Evolutionary conservation across 2,113 vertebrate genomes (phyloP), one percentile per base, ranked within the genome.

Genomic region (Epinephelus lanceolatus): DNA sequence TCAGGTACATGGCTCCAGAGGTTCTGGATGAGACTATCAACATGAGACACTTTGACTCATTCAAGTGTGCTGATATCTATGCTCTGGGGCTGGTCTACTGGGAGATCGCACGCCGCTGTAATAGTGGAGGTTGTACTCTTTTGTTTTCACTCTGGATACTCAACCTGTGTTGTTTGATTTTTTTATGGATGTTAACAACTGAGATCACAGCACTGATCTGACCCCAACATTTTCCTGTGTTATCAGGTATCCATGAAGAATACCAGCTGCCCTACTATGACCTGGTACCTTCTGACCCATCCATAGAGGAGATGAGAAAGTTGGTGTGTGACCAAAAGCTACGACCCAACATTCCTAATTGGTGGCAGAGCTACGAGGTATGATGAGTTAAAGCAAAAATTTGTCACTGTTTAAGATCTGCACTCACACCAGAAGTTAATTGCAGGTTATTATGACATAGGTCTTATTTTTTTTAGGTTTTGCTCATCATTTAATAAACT

Each of bases 351-450:
- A 96, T 99, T 89, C 97, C 98, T 0, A 99, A 99, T 82, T 98
- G 97, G 97, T 99, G 98, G 98, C 98, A 99, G 89, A 98, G 97
- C 92, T 97, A 98, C 0, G 98, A 99, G 97, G 98, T 99, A 90
- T 30, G 0, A 10, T 19, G 1, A 2, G 15, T 76, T 69, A 10
- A 10, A 71, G 72, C 6, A 2, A 21, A 52, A 53, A 14, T 45
- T 73, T 12, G 5, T 61, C 3, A 52, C 12, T 8, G 4, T 73
- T 71, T 25, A 63, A 56, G 14, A 11, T 63, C 12, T 63, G n/a
- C 21, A 49, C 9, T 47, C 40, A 37, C 5, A 65, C 10, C 2
- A 1, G n/a, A 21, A 40, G 7, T 10, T 25, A 23, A 37, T 42
- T 18, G 10, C 8, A 30, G 18, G 42, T 65, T 75, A 27, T 42